Evolutionary conservation across 1,140 invertebrate genomes (phyloP).

Genomic region (Tetramorium simillimum): DNA sequence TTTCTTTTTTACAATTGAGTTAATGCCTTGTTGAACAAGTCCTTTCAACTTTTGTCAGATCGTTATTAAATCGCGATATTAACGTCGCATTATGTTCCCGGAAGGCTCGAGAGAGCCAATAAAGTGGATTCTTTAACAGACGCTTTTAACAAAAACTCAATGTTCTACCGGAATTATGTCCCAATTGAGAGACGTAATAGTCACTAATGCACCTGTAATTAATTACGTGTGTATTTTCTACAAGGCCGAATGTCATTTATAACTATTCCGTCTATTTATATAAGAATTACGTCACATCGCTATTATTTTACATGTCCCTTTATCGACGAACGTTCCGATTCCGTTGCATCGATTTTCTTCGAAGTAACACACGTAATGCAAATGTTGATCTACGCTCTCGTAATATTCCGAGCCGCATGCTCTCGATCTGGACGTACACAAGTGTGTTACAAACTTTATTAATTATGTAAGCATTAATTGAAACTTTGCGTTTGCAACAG

Average conservation of each 20-base stretch:
- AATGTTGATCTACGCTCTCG: neutral
- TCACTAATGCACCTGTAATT: neutral
- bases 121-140: neutral
- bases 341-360: neutral
- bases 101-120: neutral
- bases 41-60: slow-evolving; percentile 35
- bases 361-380: neutral
- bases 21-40: slow-evolving; percentile 9
- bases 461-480: slow-evolving; percentile 33
- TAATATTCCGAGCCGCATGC: neutral
- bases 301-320: neutral
- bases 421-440: neutral
- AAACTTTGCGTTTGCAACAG: neutral
- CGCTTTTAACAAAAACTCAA: neutral
- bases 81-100: neutral
- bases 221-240: neutral
- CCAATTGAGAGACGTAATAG: neutral
- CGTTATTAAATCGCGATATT: slow-evolving; percentile 28
- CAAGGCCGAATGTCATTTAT: neutral
- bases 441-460: slow-evolving; percentile 26
- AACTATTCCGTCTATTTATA: neutral
- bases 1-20: slow-evolving; percentile 34
- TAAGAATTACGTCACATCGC: neutral
- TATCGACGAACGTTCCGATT: neutral
- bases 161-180: neutral